phyloP scores from a whole-genome alignment of 2,888 invertebrate genomes.

The Cataglyphis livida region DNA sequence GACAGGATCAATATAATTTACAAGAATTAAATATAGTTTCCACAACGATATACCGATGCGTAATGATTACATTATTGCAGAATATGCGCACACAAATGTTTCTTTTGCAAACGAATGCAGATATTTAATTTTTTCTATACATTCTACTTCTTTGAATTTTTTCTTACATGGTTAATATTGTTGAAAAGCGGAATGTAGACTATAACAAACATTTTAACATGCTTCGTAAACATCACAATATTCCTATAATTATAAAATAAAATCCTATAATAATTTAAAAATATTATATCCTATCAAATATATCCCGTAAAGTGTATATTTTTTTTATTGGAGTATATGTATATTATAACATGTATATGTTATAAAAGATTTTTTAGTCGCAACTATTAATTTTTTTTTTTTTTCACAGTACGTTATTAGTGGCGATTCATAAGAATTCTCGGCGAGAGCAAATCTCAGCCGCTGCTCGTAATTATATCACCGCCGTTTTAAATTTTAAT shows the following conservation, averaged over 20 bases:
- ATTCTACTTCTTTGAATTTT: not conserved
- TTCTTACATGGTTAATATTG: not conserved
- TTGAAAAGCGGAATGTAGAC: not conserved
- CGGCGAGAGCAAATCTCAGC: conserved; percentile 58
- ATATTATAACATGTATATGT: not conserved
- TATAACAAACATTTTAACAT: conserved; percentile 17
- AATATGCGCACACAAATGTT: conserved; percentile 1
- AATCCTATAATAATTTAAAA: not conserved
- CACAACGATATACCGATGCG: conserved; percentile 47
- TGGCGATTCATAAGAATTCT: conserved; percentile 61
- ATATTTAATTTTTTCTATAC: not conserved
- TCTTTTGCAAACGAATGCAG: not conserved
- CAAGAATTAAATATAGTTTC: conserved; percentile 51
- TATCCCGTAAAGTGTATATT: not conserved
- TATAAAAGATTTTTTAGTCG: not conserved
- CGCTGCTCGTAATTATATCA: conserved; percentile 73
- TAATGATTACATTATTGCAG: not conserved
- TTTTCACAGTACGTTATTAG: conserved; percentile 56
- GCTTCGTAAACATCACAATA: not conserved
- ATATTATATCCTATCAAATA: not conserved
- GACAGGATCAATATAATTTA: conserved; percentile 46
- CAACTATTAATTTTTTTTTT: conserved; percentile 9
- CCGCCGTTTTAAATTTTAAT: conserved; percentile 74
- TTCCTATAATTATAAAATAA: not conserved
- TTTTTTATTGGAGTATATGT: not conserved